Conservation (phyloP, 23 tunicate genomes). For the Ascidia mentula region DNA sequence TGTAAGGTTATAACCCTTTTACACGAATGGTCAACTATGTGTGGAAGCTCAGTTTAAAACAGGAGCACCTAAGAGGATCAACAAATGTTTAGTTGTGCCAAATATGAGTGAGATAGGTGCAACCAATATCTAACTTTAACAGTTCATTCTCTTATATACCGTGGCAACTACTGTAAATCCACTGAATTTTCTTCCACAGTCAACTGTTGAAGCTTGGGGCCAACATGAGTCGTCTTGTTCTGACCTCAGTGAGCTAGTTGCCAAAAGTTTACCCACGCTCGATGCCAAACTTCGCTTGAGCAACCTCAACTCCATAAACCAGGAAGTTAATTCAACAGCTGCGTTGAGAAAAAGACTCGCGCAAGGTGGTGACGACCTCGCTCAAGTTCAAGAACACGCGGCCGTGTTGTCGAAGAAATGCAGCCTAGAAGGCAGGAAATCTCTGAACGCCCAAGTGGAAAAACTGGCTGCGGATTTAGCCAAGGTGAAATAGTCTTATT, state of each 20-base stretch:
- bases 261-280: constrained; percentile 29
- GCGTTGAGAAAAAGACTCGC: constrained; percentile 13
- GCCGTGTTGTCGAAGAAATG: constrained; percentile 6
- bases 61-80: too few species aligned
- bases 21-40: too few species aligned
- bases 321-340: constrained; percentile 43
- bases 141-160: too few species aligned
- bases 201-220: constrained; percentile 51
- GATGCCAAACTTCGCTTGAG: constrained; percentile 63
- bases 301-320: constrained; percentile 69
- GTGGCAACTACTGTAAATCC: too few species aligned
- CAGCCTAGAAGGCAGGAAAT: constrained; percentile 33
- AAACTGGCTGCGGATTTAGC: constrained; percentile 17
- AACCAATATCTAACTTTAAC: too few species aligned
- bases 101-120: too few species aligned
- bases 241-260: constrained; percentile 27
- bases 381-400: constrained; percentile 8
- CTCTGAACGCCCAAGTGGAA: constrained; percentile 26
- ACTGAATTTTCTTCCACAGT: constrained; percentile 23
- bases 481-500: too few species aligned
- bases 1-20: too few species aligned
- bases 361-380: constrained; percentile 34
- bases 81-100: too few species aligned
- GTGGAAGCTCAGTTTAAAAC: too few species aligned
- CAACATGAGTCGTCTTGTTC: constrained; percentile 24